phyloP scores from a whole-genome alignment of 2,113 vertebrate species.

The Amphiprion percula region DNA sequence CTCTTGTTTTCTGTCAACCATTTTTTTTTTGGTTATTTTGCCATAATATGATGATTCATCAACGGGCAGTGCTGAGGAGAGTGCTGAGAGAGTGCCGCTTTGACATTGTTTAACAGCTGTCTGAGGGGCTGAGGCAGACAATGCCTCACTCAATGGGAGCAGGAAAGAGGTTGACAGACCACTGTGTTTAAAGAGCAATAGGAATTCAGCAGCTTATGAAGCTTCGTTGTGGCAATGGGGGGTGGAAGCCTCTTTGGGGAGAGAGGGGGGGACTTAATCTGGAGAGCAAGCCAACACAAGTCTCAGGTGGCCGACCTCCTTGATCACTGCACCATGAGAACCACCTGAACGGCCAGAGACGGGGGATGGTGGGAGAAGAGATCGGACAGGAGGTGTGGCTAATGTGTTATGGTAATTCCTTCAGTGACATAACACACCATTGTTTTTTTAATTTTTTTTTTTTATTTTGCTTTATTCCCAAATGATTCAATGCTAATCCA shows the following conservation, averaged over 20 bases:
- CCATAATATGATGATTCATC: conserved; percentile 55
- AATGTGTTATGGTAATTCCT: conserved; percentile 56
- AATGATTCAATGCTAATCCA: conserved; percentile 16
- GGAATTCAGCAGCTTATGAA: conserved; percentile 85
- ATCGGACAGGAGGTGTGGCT: not conserved
- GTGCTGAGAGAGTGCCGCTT: conserved; percentile 73
- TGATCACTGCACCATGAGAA: conserved; percentile 78
- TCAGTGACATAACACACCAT: conserved; percentile 52
- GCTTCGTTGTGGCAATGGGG: conserved; percentile 44
- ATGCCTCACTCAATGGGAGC: conserved; percentile 82
- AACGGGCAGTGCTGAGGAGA: conserved; percentile 39
- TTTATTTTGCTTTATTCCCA: conserved; percentile 9
- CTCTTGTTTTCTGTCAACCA: conserved; percentile 22
- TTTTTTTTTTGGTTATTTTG: conserved; percentile 20
- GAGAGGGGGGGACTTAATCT: conserved; percentile 67
- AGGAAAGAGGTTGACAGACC: conserved; percentile 85
- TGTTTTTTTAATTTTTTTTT: conserved; percentile 22
- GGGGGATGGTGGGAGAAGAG: conserved; percentile 30
- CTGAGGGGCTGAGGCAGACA: conserved; percentile 76
- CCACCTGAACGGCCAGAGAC: conserved; percentile 63
- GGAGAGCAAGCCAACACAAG: conserved; percentile 76
- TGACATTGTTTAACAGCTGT: conserved; percentile 77
- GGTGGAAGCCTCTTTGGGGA: conserved; percentile 43
- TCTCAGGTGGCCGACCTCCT: conserved; percentile 78
- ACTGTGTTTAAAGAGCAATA: conserved; percentile 84